Percentiles rank a stretch among this genome's conserved stretches.
Evolutionary conservation across 1,140 invertebrate species (phyloP).

Genomic region (Halyomorpha halys): DNA sequence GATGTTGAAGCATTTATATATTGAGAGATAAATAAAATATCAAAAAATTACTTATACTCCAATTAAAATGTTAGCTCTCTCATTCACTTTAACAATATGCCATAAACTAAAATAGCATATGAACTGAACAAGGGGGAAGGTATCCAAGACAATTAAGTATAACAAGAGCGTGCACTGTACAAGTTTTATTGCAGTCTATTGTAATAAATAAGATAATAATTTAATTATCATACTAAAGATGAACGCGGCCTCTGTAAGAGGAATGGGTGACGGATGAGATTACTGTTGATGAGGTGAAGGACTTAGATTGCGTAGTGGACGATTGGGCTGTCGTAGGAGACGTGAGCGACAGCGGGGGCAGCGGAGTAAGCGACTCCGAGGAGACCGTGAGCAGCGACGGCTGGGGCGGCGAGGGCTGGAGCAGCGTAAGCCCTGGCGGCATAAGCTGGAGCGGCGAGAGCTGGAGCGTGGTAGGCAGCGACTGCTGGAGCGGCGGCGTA

Average conservation of each 20-base stretch:
- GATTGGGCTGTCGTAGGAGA: conserved; percentile 15
- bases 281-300: conserved; percentile 3
- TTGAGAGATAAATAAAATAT: too few species aligned
- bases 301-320: conserved; percentile 6
- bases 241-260: conserved; percentile 9
- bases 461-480: conserved; percentile 31
- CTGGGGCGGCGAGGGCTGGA: background rate
- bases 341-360: conserved; percentile 11
- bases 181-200: conserved; percentile 11
- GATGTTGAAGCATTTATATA: too few species aligned
- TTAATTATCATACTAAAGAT: background rate
- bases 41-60: too few species aligned
- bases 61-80: too few species aligned
- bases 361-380: conserved; percentile 13
- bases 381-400: background rate
- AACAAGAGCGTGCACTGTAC: background rate
- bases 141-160: too few species aligned
- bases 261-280: background rate
- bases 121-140: too few species aligned
- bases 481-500: conserved; percentile 28
- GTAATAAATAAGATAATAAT: conserved; percentile 5
- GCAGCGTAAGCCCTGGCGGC: background rate
- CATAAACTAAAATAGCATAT: too few species aligned
- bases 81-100: too few species aligned
- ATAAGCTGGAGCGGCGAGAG: conserved; percentile 1